Conservation (phyloP, 2,888 invertebrate genomes). For the Acrobeloides nanus region DNA sequence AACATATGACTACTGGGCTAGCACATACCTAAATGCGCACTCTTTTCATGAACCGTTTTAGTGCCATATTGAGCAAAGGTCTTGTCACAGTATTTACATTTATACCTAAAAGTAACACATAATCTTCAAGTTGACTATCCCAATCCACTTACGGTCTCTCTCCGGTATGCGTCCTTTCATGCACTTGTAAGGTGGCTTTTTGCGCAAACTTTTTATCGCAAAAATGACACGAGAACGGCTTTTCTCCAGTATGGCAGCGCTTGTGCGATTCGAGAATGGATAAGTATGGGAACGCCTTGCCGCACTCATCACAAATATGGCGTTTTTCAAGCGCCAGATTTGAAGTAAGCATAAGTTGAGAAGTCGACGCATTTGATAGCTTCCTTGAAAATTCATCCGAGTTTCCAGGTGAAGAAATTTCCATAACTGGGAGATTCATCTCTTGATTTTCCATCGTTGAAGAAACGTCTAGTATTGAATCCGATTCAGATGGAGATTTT, state of each 20-base stretch:
- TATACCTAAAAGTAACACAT: slow-evolving; percentile 32
- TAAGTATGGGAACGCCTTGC: slow-evolving; percentile 50
- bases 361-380: not conserved
- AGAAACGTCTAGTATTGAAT: too few species aligned
- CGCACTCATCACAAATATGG: slow-evolving; percentile 47
- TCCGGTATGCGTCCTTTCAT: slow-evolving; percentile 53
- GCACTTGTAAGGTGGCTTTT: slow-evolving; percentile 54
- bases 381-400: not conserved
- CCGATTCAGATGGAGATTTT: slow-evolving; percentile 1
- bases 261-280: slow-evolving; percentile 54
- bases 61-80: slow-evolving; percentile 54
- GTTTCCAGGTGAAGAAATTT: too few species aligned
- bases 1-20: too few species aligned
- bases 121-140: slow-evolving; percentile 1
- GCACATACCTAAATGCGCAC: slow-evolving; percentile 45
- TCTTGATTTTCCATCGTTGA: too few species aligned
- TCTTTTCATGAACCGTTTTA: slow-evolving; percentile 53
- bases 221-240: slow-evolving; percentile 50
- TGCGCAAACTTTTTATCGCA: slow-evolving; percentile 53
- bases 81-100: slow-evolving; percentile 51
- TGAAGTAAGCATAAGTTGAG: slow-evolving; percentile 1
- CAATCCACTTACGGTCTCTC: slow-evolving; percentile 40
- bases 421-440: slow-evolving; percentile 1
- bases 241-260: slow-evolving; percentile 54
- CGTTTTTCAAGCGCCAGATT: slow-evolving; percentile 36